Base-by-base conservation (phyloP, 2,797 vertebrate genomes). In the Propithecus deckenii region DNA sequence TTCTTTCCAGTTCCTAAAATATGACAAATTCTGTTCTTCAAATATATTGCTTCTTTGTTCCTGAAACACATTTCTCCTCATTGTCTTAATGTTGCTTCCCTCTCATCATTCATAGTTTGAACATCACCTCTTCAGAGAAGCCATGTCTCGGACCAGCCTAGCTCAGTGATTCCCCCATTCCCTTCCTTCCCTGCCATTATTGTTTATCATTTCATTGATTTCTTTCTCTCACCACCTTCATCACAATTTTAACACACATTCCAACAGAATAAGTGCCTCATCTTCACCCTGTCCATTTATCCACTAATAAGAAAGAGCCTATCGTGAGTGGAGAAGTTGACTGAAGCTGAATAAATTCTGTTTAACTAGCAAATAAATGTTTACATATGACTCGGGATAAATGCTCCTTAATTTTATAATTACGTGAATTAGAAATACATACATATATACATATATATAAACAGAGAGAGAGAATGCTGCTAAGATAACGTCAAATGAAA, bases 401-500 rank as follows among this genome's bases (percentile, higher is more conserved):
- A 71, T 22, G 76, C 7, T 63, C 12, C 18, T 46, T 75, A 74
- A 38, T 67, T 61, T 48, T 63, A 11, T 52, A 76, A 86, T 61
- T 1, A 25, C 52, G 43, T 72, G 72, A 71, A 46, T 38, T 84
- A 61, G 52, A 69, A 89, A 89, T 52, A 65, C 5, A 22, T n/a
- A 72, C 25, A 72, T 38, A 38, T 7, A 18, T n/a, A 38, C 25
- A 25, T 43, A 23, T 48, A 17, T 28, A 6, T 32, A 5, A 9
- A 10, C 8, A 41, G 7, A 5, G 9, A 35, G 6, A 55, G n/a
- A 30, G 2, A 92, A 46, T 32, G 2, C n/a, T 57, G 15, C 69
- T 71, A 43, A 46, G 14, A 72, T 91, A 67, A 88, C 3, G 35
- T 57, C 61, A 95, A 57, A 79, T 79, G 46, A 93, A 96, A 91